Conservation (phyloP, 2,113 vertebrate genomes). For the Rhinopomastus cyanomelas region DNA sequence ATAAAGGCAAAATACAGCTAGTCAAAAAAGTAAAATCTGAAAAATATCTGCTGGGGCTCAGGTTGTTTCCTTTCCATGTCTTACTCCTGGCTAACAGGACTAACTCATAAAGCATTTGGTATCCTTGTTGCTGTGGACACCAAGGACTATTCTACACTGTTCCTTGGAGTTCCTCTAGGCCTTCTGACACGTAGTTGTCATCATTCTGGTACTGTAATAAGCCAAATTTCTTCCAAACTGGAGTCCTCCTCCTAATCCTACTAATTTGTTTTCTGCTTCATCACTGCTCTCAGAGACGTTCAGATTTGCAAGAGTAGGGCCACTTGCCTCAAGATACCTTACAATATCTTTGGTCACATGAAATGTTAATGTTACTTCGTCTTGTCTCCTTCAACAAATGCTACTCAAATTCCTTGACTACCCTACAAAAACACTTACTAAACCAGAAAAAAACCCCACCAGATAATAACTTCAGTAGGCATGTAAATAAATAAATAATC, state of each 20-base stretch:
- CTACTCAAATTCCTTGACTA: neutral
- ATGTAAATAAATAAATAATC: neutral
- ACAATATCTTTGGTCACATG: neutral
- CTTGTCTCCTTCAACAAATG: neutral
- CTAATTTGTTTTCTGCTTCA: neutral
- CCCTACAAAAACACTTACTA: neutral
- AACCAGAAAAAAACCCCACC: neutral
- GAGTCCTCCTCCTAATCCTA: neutral
- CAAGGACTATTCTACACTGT: neutral
- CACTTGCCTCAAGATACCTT: neutral
- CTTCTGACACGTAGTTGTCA: neutral
- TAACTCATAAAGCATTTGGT: neutral
- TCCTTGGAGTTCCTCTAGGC: neutral
- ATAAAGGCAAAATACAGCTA: neutral
- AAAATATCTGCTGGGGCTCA: neutral
- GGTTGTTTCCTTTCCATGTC: neutral
- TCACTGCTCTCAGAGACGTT: neutral
- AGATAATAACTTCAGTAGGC: neutral
- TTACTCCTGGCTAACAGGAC: neutral
- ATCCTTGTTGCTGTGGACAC: neutral
- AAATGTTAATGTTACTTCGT: neutral
- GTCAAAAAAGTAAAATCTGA: neutral
- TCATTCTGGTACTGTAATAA: neutral
- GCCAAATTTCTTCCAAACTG: neutral
- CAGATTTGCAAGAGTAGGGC: neutral